Conservation (phyloP, 2,888 invertebrate genomes). For the Meghimatium bilineatum region DNA sequence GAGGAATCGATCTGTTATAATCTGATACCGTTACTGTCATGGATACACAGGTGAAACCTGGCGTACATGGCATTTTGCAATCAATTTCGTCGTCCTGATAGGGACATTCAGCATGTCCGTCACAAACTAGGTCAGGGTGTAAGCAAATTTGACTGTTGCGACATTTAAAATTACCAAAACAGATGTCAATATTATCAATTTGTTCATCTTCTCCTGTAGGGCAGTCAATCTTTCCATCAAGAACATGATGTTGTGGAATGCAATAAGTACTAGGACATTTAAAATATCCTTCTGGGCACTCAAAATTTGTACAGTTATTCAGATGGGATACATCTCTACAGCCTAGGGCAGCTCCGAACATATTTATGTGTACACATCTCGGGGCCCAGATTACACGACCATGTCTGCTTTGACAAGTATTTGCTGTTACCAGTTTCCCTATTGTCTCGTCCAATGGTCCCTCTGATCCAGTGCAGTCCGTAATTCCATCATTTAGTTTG, state of each 20-base stretch:
- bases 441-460: constrained; percentile 8
- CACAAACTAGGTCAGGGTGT: constrained; percentile 7
- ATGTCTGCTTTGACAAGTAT: background rate
- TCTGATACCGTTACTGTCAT: background rate
- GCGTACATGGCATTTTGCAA: background rate
- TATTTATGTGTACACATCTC: constrained; percentile 16
- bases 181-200: background rate
- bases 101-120: background rate
- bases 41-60: constrained; percentile 1
- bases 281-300: constrained; percentile 17
- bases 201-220: background rate
- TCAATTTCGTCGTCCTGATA: background rate
- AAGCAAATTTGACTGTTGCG: background rate
- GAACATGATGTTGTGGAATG: background rate
- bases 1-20: background rate
- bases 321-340: constrained; percentile 26
- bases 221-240: background rate
- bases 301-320: background rate
- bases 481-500: background rate
- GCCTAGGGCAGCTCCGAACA: background rate
- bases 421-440: constrained; percentile 1
- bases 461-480: constrained; percentile 27
- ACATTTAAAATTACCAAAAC: background rate
- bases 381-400: background rate
- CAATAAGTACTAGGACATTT: background rate